Evolutionary conservation across 2,113 vertebrate genomes (phyloP).

Genomic region (Rallus limicola): DNA sequence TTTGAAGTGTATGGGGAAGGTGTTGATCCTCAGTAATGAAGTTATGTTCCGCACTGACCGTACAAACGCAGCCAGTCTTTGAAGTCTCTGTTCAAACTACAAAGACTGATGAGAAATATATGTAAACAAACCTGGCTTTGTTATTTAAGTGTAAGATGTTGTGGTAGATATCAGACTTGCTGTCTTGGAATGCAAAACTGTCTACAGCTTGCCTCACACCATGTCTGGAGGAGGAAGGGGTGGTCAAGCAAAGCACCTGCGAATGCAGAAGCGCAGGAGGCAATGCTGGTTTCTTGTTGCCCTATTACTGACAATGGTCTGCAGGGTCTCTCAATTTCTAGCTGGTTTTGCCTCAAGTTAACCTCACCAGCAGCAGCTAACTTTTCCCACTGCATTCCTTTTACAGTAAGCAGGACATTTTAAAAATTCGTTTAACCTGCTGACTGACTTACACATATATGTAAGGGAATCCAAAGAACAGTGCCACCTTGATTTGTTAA

Average conservation of each 20-base stretch:
- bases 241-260: not conserved
- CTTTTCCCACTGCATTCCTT: not conserved
- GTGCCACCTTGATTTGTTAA: not conserved
- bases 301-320: not conserved
- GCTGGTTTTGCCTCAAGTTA: not conserved
- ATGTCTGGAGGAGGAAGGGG: not conserved
- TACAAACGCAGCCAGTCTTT: not conserved
- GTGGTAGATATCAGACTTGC: not conserved
- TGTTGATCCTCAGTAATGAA: not conserved
- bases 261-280: not conserved
- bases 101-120: constrained; percentile 3
- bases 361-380: not conserved
- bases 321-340: not conserved
- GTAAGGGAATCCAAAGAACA: not conserved
- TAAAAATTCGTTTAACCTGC: not conserved
- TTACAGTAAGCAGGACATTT: not conserved
- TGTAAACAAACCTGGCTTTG: not conserved
- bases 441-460: not conserved
- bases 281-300: accelerated
- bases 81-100: constrained; percentile 21
- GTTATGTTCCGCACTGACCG: not conserved
- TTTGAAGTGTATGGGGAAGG: not conserved
- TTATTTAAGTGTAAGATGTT: not conserved
- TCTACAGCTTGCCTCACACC: not conserved
- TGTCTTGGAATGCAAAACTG: not conserved